These are phyloP conservation scores for Hypena proboscidalis DNA, from an alignment of 2,888 invertebrate species.

Conservation along the genomic window DNA sequence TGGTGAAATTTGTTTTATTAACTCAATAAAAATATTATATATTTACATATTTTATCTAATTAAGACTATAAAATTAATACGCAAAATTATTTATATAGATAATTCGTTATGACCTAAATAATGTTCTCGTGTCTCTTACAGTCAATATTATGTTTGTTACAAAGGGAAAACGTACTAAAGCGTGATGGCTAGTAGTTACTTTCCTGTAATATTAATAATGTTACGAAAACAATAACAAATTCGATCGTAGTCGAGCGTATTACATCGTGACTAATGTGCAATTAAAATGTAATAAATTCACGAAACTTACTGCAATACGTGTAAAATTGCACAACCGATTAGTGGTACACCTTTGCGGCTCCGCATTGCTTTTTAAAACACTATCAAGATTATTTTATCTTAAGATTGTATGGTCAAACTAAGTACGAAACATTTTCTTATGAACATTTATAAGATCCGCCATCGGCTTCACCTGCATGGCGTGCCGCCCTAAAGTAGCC, in stretches of 20 bases:
- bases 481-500: no score
- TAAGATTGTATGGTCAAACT: no score
- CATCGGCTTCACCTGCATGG: no score
- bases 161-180: neutral
- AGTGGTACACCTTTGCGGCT: neutral
- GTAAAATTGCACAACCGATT: conserved; percentile 7
- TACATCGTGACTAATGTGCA: conserved; percentile 4
- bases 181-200: neutral
- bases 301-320: conserved; percentile 6
- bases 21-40: neutral
- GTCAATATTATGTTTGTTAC: no score
- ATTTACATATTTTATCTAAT: conserved; percentile 3
- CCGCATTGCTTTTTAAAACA: conserved; percentile 3
- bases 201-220: neutral
- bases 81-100: no score
- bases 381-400: neutral
- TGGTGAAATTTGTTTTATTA: no score
- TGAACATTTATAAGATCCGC: no score
- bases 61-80: no score
- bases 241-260: neutral
- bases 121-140: no score
- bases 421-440: no score
- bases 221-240: neutral
- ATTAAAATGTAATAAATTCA: conserved; percentile 7
- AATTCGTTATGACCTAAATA: no score